Conservation (phyloP, 2,113 vertebrate genomes). For the Pavo muticus region DNA sequence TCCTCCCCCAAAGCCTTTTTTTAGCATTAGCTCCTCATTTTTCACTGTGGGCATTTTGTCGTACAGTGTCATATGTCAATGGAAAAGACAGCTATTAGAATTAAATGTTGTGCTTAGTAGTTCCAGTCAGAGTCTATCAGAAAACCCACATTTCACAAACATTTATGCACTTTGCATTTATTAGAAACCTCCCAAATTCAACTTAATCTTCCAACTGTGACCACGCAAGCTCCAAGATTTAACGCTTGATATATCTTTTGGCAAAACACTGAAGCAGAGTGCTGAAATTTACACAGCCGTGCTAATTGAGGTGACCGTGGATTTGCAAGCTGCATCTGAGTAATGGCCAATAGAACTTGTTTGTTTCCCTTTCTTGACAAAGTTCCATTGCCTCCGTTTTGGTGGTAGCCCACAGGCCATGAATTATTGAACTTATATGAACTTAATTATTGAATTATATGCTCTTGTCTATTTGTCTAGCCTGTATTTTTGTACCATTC, state of each 20-base stretch:
- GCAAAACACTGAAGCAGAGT: not conserved
- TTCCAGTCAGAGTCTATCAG: not conserved
- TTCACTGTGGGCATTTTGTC: not conserved
- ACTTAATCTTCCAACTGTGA: not conserved
- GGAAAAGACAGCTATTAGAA: not conserved
- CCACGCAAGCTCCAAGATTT: not conserved
- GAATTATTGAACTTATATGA: not conserved
- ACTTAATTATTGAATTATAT: too few species aligned
- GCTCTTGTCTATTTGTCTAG: not conserved
- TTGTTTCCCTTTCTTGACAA: not conserved
- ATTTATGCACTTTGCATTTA: not conserved
- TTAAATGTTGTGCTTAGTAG: rapidly evolving
- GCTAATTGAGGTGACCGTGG: not conserved
- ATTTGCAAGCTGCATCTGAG: not conserved
- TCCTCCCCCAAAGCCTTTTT: not conserved
- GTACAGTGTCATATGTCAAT: not conserved
- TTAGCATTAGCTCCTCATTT: not conserved
- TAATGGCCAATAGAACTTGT: not conserved
- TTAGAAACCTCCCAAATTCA: not conserved
- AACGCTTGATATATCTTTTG: not conserved
- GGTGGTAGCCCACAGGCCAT: not conserved
- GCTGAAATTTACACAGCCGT: not conserved
- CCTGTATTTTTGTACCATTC: not conserved
- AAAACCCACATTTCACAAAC: not conserved
- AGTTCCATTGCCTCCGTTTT: not conserved